phyloP scores from a whole-genome alignment of 35 echinoderm and acorn worm genomes.

The Heliocidaris tuberculata region DNA sequence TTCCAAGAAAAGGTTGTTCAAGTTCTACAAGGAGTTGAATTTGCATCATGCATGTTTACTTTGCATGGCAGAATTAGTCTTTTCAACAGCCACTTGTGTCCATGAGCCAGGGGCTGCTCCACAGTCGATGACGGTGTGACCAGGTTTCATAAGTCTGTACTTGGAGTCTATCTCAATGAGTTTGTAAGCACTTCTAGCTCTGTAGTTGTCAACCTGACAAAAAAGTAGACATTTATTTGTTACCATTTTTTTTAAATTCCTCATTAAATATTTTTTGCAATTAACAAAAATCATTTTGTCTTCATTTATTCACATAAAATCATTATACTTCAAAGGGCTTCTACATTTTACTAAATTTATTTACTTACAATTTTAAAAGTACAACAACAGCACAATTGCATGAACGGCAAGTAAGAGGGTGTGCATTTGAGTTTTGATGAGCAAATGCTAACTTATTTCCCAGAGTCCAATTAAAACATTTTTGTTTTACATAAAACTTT shows the following conservation, averaged over 20 bases:
- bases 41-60: not conserved
- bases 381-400: too few species aligned
- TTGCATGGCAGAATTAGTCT: conserved; percentile 1
- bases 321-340: not conserved
- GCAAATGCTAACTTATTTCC: too few species aligned
- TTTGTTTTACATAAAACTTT: too few species aligned
- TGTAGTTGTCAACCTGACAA: conserved; percentile 65
- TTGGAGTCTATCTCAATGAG: conserved; percentile 83
- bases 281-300: not conserved
- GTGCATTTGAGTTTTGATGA: too few species aligned
- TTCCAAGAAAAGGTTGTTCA: too few species aligned
- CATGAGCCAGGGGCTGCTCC: conserved; percentile 98
- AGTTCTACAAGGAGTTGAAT: too few species aligned
- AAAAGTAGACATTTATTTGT: not conserved
- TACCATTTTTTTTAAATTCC: not conserved
- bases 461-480: too few species aligned
- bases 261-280: not conserved
- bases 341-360: too few species aligned
- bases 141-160: conserved; percentile 71
- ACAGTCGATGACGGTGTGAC: conserved; percentile 78
- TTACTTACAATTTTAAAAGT: too few species aligned
- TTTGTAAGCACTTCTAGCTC: conserved; percentile 96
- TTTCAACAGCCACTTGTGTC: conserved; percentile 81
- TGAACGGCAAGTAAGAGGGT: too few species aligned
- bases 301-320: not conserved